phyloP scores from a whole-genome alignment of 2,797 vertebrate species.

The Pitangus sulphuratus region DNA sequence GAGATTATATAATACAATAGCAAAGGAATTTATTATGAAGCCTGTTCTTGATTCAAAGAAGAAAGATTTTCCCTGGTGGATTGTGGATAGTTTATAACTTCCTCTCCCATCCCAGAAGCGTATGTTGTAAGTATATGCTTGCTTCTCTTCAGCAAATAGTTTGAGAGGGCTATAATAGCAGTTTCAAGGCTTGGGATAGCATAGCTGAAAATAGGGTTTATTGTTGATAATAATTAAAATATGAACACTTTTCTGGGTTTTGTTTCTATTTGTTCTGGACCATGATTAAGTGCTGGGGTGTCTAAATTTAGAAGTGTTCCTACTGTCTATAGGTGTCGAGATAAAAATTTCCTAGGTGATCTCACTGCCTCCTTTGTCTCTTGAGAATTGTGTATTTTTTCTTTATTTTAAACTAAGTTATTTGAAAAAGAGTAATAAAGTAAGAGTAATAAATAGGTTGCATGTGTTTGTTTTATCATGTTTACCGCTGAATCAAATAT shows the following conservation, averaged over 20 bases:
- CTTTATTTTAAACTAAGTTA: background rate
- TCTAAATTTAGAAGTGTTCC: background rate
- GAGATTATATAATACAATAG: constrained; percentile 57
- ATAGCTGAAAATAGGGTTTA: constrained; percentile 13
- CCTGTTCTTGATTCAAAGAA: constrained; percentile 27
- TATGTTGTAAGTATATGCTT: background rate
- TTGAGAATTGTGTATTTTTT: background rate
- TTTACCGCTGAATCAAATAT: background rate
- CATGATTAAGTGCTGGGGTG: background rate
- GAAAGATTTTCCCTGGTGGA: background rate
- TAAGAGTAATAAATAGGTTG: background rate
- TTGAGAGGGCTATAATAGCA: background rate
- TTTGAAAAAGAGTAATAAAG: background rate
- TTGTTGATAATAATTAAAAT: background rate
- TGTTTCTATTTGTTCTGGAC: background rate
- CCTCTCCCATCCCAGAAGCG: background rate
- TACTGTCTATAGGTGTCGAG: background rate
- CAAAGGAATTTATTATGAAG: constrained; percentile 27
- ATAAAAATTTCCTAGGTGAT: background rate
- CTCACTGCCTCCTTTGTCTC: background rate
- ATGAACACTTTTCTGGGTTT: background rate
- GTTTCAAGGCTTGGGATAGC: background rate
- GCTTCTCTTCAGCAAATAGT: background rate
- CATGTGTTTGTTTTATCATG: accelerated
- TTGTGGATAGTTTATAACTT: constrained; percentile 27